phyloP scores from a whole-genome alignment of 2,113 vertebrate genomes.

The Tachysurus vachellii region DNA sequence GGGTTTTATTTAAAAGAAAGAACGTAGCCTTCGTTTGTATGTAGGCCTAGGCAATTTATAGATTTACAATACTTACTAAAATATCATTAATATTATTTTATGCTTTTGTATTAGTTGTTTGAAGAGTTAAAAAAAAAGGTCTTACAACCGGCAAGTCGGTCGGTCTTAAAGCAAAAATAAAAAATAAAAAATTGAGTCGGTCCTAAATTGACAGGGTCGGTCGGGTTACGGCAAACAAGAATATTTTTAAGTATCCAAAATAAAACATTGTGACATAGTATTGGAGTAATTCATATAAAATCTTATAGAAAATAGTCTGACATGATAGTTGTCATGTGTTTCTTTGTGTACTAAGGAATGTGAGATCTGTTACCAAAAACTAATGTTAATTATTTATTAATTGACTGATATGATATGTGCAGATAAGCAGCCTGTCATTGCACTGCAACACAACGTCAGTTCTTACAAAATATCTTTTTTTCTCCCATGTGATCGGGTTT shows the following conservation, averaged over 20 bases:
- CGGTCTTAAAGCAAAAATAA: not conserved
- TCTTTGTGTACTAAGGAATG: not conserved
- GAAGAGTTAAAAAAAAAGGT: too few species aligned
- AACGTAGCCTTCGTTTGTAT: too few species aligned
- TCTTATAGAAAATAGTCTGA: not conserved
- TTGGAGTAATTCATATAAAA: not conserved
- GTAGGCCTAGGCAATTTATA: too few species aligned
- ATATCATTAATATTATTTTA: too few species aligned
- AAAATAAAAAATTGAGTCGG: too few species aligned
- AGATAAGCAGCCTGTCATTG: not conserved
- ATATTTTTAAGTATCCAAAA: not conserved
- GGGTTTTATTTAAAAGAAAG: too few species aligned
- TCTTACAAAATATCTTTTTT: not conserved
- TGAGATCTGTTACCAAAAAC: not conserved
- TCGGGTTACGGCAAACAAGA: not conserved
- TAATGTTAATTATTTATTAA: not conserved
- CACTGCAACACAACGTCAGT: not conserved
- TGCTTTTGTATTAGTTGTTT: too few species aligned
- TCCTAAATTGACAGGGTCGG: too few species aligned
- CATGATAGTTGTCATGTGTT: not conserved
- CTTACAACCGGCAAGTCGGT: too few species aligned
- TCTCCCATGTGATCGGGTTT: not conserved
- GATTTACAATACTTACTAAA: too few species aligned
- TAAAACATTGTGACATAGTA: not conserved
- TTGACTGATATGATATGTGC: not conserved